phyloP scores from a whole-genome alignment of 2,797 vertebrate genomes.

The Stomatorhinus walkeri region DNA sequence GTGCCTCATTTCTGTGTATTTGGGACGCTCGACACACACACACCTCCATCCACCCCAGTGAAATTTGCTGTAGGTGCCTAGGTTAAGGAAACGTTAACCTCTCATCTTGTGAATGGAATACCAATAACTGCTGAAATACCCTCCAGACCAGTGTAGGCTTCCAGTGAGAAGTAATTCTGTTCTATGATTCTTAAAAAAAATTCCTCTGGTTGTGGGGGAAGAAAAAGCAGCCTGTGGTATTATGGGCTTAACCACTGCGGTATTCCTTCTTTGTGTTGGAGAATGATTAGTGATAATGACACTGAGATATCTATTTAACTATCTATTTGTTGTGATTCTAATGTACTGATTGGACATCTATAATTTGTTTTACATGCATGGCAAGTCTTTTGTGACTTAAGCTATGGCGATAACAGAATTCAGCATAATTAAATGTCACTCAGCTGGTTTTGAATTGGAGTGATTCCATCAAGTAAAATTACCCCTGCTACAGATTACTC shows the following conservation, averaged over 20 bases:
- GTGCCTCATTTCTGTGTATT: neutral
- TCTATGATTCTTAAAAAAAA: neutral
- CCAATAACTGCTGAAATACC: neutral
- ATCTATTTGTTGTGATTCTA: neutral
- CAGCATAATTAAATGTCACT: neutral
- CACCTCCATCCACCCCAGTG: neutral
- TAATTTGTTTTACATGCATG: neutral
- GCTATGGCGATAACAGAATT: neutral
- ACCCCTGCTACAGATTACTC: neutral
- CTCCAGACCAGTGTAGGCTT: neutral
- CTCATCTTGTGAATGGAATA: neutral
- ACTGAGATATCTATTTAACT: neutral
- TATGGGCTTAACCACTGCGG: neutral
- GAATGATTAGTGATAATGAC: constrained; percentile 2
- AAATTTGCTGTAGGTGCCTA: neutral
- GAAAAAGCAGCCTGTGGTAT: neutral
- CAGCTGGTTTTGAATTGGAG: neutral
- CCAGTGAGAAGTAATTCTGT: neutral
- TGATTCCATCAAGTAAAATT: neutral
- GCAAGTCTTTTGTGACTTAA: neutral
- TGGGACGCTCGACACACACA: neutral
- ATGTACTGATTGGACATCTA: neutral
- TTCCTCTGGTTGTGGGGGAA: neutral
- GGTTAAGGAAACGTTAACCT: neutral
- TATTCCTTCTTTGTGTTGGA: neutral